Base-by-base conservation (phyloP, 2,888 invertebrate genomes). In the Synanthedon vespiformis region DNA sequence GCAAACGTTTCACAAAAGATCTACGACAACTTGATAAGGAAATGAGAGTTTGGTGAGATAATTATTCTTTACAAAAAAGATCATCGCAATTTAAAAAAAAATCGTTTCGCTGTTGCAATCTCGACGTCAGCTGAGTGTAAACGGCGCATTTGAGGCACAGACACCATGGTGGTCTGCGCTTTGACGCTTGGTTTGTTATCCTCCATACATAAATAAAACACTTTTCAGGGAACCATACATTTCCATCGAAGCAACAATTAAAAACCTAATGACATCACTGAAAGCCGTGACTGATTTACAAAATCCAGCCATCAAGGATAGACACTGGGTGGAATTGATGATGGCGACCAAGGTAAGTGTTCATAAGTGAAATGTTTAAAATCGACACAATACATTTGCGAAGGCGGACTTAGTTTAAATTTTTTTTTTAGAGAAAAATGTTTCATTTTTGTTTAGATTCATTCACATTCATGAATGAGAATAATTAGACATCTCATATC, bases 241-340 rank as follows among this genome's bases (percentile, higher is more conserved):
- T n/a, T 89, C 91, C 22, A 89, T 95, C 58, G 97, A 98, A 77
- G 90, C 89, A 4, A 92, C 91, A 4, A 92, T 98, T 27, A 95
- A 95, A 83, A 98, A 98, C 77, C 92, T 98, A 89, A 91, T 98
- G 89, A 96, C 97, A 0, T 97, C 98, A 0, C 79, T 98, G 58
- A 89, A 96, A 73, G 97, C 97, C 1, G 95, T 98, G 1, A 95
- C 95, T 3, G 97, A 98, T 71, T 85, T 98, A 8, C 97, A 98
- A 78, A 98, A 98, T 81, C 96, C 97, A 0, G 94, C 97, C 0
- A 97, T 98, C 61, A 90, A 95, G 58, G 95, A 96, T 56, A 90
- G 98, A 50, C 98, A 98, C 82, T 98, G 98, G 98, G 88, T 92
- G 53, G 96, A 98, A 72, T 86, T 98, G 16, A 97, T 98, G 95